phyloP scores from a whole-genome alignment of 2,797 vertebrate species.

The Macroramphosus scolopax region DNA sequence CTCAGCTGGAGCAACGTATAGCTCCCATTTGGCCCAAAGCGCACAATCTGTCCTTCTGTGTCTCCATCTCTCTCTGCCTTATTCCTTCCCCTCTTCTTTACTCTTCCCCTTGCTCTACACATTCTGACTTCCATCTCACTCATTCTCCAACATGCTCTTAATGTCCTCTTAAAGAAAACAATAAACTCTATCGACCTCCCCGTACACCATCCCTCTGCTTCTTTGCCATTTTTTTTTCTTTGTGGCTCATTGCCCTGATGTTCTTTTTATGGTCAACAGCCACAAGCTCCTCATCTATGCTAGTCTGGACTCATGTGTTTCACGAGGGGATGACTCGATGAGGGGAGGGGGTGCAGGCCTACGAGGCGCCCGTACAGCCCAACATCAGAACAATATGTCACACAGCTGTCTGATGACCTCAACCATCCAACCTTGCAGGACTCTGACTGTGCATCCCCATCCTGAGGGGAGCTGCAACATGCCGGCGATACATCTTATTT shows the following conservation, averaged over 20 bases:
- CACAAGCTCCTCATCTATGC: constrained; percentile 90
- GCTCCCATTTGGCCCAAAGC: constrained; percentile 70
- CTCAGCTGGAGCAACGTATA: constrained; percentile 88
- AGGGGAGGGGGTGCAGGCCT: constrained; percentile 48
- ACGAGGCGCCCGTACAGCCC: constrained; percentile 64
- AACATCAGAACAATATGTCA: constrained; percentile 72
- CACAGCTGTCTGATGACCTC: constrained; percentile 72
- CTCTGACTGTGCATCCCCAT: constrained; percentile 61
- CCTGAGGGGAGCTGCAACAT: constrained; percentile 47
- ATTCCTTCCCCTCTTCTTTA: constrained; percentile 18
- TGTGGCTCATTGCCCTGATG: constrained; percentile 96
- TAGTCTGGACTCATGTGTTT: constrained; percentile 66
- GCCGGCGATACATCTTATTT: constrained; percentile 51
- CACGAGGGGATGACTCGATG: constrained; percentile 53
- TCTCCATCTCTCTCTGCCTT: constrained; percentile 64
- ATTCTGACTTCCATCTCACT: constrained; percentile 33
- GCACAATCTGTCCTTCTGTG: constrained; percentile 65
- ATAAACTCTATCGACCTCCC: constrained; percentile 19
- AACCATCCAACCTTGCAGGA: constrained; percentile 69
- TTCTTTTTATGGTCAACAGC: constrained; percentile 99
- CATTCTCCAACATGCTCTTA: constrained; percentile 19
- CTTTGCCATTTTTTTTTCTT: constrained; percentile 71
- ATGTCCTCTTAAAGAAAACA: constrained; percentile 6
- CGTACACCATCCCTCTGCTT: constrained; percentile 82
- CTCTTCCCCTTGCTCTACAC: constrained; percentile 10